These are phyloP conservation scores for Corythoichthys intestinalis DNA, from an alignment of 2,113 vertebrate genomes.

Conservation along the genomic window DNA sequence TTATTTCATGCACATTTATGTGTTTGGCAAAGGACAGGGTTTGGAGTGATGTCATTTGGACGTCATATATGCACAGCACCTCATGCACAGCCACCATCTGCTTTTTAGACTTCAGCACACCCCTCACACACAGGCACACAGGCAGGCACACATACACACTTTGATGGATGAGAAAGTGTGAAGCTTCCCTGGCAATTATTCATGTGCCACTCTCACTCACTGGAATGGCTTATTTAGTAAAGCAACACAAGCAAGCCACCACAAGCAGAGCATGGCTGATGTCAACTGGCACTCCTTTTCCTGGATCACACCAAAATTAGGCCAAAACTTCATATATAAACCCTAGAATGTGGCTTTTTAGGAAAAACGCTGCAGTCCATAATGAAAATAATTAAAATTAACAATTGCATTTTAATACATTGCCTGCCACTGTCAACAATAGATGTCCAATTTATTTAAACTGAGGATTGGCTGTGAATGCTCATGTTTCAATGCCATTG, in stretches of 20 bases:
- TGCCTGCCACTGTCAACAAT: too few relatives aligned
- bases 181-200: constrained; percentile 37
- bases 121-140: constrained; percentile 9
- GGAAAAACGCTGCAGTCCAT: background rate
- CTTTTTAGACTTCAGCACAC: constrained; percentile 19
- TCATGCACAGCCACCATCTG: constrained; percentile 64
- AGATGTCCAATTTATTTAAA: too few relatives aligned
- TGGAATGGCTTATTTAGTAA: constrained; percentile 29
- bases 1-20: constrained; percentile 2
- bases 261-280: background rate
- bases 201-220: constrained; percentile 11
- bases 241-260: constrained; percentile 1
- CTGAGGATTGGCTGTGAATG: too few relatives aligned
- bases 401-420: background rate
- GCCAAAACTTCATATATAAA: too few relatives aligned
- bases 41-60: constrained; percentile 51
- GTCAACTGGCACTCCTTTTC: background rate
- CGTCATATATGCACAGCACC: constrained; percentile 41
- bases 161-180: constrained; percentile 30
- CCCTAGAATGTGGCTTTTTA: background rate
- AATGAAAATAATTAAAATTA: background rate
- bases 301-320: too few relatives aligned
- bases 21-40: constrained; percentile 31
- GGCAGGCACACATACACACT: constrained; percentile 23
- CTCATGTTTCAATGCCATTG: too few relatives aligned